Conservation (phyloP, 2,888 invertebrate genomes). For the Andrena camellia region DNA sequence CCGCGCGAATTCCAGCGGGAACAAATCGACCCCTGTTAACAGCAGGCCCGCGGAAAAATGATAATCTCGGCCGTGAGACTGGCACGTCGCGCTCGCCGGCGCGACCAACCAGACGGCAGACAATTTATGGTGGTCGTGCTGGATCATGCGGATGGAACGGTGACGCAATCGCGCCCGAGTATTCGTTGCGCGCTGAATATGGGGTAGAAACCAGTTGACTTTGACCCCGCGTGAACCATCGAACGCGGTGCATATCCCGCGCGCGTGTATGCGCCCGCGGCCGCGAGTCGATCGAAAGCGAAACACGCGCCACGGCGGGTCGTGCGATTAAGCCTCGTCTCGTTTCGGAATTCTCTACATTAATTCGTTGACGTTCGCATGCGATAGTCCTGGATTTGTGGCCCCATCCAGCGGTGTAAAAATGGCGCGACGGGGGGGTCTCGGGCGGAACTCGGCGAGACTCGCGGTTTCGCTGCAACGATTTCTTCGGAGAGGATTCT, state of each 20-base stretch:
- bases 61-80: slow-evolving; percentile 34
- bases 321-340: slow-evolving; percentile 26
- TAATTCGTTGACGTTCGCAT: slow-evolving; percentile 9
- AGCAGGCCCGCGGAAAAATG: slow-evolving; percentile 29
- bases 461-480: neutral
- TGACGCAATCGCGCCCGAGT: slow-evolving; percentile 48
- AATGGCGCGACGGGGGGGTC: no score
- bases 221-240: slow-evolving; percentile 71
- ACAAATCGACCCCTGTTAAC: neutral
- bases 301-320: slow-evolving; percentile 13
- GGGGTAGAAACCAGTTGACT: slow-evolving; percentile 66
- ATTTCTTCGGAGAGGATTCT: neutral
- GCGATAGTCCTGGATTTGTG: neutral
- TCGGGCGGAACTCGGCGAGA: neutral
- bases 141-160: slow-evolving; percentile 37
- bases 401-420: neutral
- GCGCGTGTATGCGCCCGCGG: slow-evolving; percentile 28
- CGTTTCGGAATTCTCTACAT: slow-evolving; percentile 13
- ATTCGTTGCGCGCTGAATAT: slow-evolving; percentile 54
- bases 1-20: neutral
- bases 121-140: slow-evolving; percentile 33
- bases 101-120: slow-evolving; percentile 22
- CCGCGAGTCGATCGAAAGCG: slow-evolving; percentile 23
- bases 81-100: slow-evolving; percentile 18
- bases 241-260: slow-evolving; percentile 29